Percentiles rank a stretch among this genome's conserved stretches.
Conservation (phyloP, 2,113 vertebrate species). For the Columba janthina region DNA sequence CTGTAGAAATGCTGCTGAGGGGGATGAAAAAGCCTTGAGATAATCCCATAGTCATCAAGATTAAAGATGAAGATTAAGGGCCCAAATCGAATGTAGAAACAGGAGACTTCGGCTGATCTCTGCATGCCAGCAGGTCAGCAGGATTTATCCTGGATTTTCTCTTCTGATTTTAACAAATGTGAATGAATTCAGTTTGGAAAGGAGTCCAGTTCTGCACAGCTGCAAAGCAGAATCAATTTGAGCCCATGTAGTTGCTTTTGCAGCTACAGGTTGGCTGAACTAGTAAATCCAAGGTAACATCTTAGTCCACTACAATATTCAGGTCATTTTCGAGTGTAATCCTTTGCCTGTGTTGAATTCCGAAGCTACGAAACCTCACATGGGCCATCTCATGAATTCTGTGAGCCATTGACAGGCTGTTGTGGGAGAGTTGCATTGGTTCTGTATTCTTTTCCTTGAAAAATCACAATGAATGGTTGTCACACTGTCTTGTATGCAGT, state of each 20-base stretch:
- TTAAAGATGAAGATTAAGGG: conserved; percentile 58
- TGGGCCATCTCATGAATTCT: background rate
- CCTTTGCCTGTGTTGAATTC: background rate
- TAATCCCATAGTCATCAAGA: conserved; percentile 43
- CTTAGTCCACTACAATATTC: background rate
- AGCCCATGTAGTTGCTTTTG: background rate
- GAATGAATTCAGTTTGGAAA: conserved; percentile 6
- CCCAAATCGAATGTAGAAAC: conserved; percentile 35
- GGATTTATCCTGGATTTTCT: conserved; percentile 50
- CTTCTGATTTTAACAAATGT: conserved; percentile 28
- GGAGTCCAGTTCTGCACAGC: background rate
- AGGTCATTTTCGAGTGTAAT: background rate
- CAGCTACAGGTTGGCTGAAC: background rate
- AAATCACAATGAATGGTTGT: background rate
- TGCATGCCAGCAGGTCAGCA: background rate
- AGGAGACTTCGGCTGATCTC: conserved; percentile 43
- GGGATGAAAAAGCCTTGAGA: conserved; percentile 56
- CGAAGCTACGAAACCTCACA: background rate
- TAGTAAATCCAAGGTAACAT: background rate
- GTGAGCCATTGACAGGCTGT: background rate
- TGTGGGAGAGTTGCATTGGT: background rate
- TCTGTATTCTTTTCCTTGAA: background rate
- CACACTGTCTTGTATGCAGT: background rate
- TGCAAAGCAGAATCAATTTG: background rate
- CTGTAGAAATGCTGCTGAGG: conserved; percentile 29